A percentile compares a stretch with the other conserved stretches of the same genome.
Conservation (phyloP, 1,140 invertebrate genomes). For the Berghia stephanieae region DNA sequence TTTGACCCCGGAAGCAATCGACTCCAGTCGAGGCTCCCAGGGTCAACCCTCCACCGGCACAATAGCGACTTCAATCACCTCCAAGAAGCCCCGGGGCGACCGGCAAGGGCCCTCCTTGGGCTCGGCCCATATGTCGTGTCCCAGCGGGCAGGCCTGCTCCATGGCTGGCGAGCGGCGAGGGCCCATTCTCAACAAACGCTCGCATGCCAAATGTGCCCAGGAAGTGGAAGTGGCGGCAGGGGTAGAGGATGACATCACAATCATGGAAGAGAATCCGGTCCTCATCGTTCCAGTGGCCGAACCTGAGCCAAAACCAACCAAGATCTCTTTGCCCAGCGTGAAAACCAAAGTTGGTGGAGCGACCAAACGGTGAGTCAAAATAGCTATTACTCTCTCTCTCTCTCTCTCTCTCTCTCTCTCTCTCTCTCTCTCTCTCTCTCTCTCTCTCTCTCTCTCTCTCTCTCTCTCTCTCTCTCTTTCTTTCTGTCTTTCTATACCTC, state of each 20-base stretch:
- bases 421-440: neutral
- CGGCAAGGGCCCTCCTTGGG: slow-evolving; percentile 22
- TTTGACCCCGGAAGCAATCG: too few species aligned
- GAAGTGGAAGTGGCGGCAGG: slow-evolving; percentile 22
- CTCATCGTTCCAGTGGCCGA: slow-evolving; percentile 29
- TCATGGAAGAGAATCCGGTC: slow-evolving; percentile 28
- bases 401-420: neutral
- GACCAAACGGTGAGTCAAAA: slow-evolving; percentile 19
- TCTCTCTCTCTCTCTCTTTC: neutral
- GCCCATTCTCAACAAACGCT: slow-evolving; percentile 25
- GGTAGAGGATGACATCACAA: slow-evolving; percentile 30
- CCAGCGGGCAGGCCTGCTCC: slow-evolving; percentile 29
- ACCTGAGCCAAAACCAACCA: slow-evolving; percentile 18
- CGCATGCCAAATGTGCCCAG: slow-evolving; percentile 12
- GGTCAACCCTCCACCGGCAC: too few species aligned
- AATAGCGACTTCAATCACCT: too few species aligned
- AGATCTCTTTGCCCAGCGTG: slow-evolving; percentile 26
- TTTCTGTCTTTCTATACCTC: neutral
- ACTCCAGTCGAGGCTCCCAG: too few species aligned
- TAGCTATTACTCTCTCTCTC: neutral
- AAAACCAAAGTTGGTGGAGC: slow-evolving; percentile 30
- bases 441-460: neutral
- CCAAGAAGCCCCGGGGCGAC: too few species aligned
- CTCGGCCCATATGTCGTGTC: slow-evolving; percentile 17
- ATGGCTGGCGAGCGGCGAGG: slow-evolving; percentile 28